A percentile compares a stretch with the other conserved stretches of the same genome.
Evolutionary conservation across 2,113 vertebrate genomes (phyloP).

Genomic region (Rhabdornis inornatus): DNA sequence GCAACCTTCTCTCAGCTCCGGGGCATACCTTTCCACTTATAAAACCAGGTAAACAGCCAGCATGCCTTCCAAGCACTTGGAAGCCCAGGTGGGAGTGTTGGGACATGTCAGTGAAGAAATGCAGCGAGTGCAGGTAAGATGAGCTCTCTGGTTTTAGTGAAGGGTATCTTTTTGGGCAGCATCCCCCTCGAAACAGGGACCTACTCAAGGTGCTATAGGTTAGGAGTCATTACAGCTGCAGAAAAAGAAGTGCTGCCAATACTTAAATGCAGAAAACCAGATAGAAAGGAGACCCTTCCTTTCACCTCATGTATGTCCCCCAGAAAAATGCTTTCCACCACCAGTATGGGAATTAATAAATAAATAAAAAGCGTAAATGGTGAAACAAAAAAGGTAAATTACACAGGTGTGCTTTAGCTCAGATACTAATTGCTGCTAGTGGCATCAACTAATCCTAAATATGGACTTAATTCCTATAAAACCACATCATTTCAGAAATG

Average conservation of each 20-base stretch:
- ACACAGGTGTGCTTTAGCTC: background rate
- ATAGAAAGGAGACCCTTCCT: background rate
- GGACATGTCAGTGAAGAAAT: background rate
- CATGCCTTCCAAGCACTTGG: background rate
- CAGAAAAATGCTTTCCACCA: background rate
- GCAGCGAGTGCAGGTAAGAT: accelerated
- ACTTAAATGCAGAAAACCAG: background rate
- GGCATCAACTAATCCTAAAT: background rate
- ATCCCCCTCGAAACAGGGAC: background rate
- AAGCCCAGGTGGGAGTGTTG: background rate
- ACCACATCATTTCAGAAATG: background rate
- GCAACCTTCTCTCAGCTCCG: background rate
- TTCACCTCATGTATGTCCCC: background rate
- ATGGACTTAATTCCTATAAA: background rate
- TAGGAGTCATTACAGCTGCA: background rate
- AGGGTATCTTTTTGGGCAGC: background rate
- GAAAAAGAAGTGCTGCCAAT: background rate
- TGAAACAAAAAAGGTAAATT: background rate
- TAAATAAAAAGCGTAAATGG: background rate
- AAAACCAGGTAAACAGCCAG: constrained; percentile 35
- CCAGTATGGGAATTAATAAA: background rate
- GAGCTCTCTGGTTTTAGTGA: background rate
- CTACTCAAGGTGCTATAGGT: background rate
- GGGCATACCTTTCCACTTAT: constrained; percentile 41
- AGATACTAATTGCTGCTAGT: background rate